Evolutionary conservation across 2,113 vertebrate genomes (phyloP).

Genomic region (Brachyhypopomus gauderio): DNA sequence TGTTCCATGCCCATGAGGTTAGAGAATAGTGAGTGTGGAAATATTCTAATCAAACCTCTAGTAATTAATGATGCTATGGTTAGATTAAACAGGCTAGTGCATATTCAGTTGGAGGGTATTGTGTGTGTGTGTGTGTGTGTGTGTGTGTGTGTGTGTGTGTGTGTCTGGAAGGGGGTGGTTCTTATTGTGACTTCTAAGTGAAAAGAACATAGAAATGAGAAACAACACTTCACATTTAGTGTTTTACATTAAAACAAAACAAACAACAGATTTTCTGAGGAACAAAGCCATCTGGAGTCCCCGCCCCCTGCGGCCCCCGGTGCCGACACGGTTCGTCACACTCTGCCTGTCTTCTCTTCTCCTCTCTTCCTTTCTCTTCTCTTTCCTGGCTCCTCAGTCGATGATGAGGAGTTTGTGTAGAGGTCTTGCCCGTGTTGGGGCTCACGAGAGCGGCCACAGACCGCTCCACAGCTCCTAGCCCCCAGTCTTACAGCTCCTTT

Average conservation of each 20-base stretch:
- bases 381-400: not conserved
- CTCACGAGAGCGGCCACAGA: not conserved
- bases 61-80: not conserved
- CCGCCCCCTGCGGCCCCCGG: not conserved
- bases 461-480: not conserved
- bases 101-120: not conserved
- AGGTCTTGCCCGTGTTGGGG: not conserved
- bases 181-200: not conserved
- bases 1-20: not conserved
- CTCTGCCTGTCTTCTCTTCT: not conserved
- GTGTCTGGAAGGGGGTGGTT: not conserved
- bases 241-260: conserved; percentile 20
- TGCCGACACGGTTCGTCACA: not conserved
- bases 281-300: conserved; percentile 8
- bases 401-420: not conserved
- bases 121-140: not conserved
- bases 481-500: not conserved
- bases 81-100: not conserved
- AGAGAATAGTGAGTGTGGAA: conserved; percentile 9
- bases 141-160: not conserved
- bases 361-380: not conserved
- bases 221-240: not conserved
- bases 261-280: not conserved
- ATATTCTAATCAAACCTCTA: not conserved
- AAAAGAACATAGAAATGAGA: not conserved